Conservation (phyloP, 1,140 invertebrate species). For the Nymphalis io region DNA sequence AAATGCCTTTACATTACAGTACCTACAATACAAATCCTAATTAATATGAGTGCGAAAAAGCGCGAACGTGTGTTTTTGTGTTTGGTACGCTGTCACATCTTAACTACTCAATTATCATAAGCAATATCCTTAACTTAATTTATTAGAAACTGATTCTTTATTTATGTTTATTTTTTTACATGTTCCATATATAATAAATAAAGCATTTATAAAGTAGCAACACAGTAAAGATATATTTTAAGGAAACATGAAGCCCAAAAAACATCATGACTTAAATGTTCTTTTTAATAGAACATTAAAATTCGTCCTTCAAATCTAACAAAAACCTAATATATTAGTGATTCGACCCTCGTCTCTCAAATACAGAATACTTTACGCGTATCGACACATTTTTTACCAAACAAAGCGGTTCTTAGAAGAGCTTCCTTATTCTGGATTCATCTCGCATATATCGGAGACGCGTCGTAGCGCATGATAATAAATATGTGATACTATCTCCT, state of each 20-base stretch:
- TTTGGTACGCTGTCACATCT: too few relatives aligned
- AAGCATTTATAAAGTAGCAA: too few relatives aligned
- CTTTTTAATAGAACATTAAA: neutral
- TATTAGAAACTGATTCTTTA: too few relatives aligned
- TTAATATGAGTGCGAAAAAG: too few relatives aligned
- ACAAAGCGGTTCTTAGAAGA: slow-evolving; percentile 55
- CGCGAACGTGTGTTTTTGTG: too few relatives aligned
- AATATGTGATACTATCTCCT: slow-evolving; percentile 54
- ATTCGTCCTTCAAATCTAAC: slow-evolving; percentile 11
- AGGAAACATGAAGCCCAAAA: neutral
- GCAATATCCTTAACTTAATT: too few relatives aligned
- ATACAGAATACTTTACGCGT: slow-evolving; percentile 52
- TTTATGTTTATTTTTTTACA: too few relatives aligned
- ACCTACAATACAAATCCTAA: too few relatives aligned
- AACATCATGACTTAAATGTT: slow-evolving; percentile 8
- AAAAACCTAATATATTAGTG: slow-evolving; percentile 19
- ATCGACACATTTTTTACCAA: slow-evolving; percentile 55
- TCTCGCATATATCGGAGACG: slow-evolving; percentile 42
- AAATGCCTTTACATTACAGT: too few relatives aligned
- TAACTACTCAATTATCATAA: too few relatives aligned
- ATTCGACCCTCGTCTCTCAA: slow-evolving; percentile 31
- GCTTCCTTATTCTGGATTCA: slow-evolving; percentile 53
- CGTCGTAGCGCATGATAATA: slow-evolving; percentile 52
- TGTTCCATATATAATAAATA: too few relatives aligned
- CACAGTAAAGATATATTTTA: neutral